Evolutionary conservation across 2,113 vertebrate species (phyloP), one percentile per base, ranked within the genome.

Genomic region (Ceratotherium simum): DNA sequence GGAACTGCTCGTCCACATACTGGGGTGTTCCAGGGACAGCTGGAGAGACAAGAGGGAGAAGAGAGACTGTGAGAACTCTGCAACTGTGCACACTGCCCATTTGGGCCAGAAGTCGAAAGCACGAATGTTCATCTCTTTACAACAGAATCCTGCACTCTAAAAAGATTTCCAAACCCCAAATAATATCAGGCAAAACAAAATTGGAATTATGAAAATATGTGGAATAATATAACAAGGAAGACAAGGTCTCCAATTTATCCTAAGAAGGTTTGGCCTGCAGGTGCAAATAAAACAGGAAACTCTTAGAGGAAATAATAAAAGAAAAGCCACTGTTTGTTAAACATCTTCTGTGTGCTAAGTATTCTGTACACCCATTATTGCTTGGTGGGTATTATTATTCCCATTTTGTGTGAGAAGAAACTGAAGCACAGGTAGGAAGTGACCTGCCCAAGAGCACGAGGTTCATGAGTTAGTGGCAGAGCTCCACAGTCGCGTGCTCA

Each of bases 21-120:
- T 99, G 99, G 11, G 99, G 99, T 14, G 99, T 99, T 93, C 99
- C 99, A 5, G 99, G 99, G 94, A 99, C 99, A 64, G 99, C 99
- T 99, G 97, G 60, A 98, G 98, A 96, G 97, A 98, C 91, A 97
- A 75, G 69, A 98, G 92, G 65, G 42, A 88, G 94, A 95, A 84
- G 84, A 91, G 72, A 91, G 54, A n/a, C 60, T 39, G 56, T 91
- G 36, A 98, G 96, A 96, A 65, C 1, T 7, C 78, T 81, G 20
- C 16, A 75, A 81, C 83, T 58, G 27, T 62, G n/a, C 54, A 82
- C 33, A 25, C 0, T 72, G 33, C 27, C n/a, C 33, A 5, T 3
- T n/a, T 4, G 23, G 23, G 39, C 29, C 70, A 65, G 46, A 87
- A 75, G 31, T 42, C 1, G 2, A 97, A 21, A 96, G 67, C 29